phyloP scores from a whole-genome alignment of 2,797 vertebrate genomes.

The Neomorphus geoffroyi region DNA sequence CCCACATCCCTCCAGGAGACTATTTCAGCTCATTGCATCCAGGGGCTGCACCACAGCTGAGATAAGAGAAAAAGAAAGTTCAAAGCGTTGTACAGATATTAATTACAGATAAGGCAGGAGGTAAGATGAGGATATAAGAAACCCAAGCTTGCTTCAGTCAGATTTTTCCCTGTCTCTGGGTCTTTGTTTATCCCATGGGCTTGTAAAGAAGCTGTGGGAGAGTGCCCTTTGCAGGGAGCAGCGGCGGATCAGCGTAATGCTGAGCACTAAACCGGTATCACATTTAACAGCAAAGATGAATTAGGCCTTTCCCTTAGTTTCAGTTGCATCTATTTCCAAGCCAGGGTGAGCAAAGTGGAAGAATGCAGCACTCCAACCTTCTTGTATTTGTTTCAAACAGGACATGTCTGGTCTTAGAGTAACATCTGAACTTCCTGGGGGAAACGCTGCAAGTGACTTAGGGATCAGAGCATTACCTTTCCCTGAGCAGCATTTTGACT shows the following conservation, averaged over 20 bases:
- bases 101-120: neutral
- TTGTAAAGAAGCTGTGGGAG: neutral
- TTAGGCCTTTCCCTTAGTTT: neutral
- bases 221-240: neutral
- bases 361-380: neutral
- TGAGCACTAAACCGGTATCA: neutral
- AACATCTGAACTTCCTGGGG: neutral
- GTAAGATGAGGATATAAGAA: neutral
- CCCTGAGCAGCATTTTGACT: neutral
- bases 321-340: neutral
- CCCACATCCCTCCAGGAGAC: neutral
- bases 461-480: neutral
- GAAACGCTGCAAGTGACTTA: neutral
- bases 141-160: neutral
- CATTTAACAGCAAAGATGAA: neutral
- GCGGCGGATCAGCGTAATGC: neutral
- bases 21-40: neutral
- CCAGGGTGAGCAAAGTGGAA: neutral
- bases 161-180: neutral
- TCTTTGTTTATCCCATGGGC: neutral
- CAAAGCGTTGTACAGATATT: neutral
- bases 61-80: constrained; percentile 30
- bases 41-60: neutral
- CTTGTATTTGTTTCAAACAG: neutral
- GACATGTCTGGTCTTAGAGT: fast-evolving